Evolutionary conservation across 1,140 invertebrate genomes (phyloP), one percentile per base, ranked within the genome.

Genomic region (Arctopsyche grandis): DNA sequence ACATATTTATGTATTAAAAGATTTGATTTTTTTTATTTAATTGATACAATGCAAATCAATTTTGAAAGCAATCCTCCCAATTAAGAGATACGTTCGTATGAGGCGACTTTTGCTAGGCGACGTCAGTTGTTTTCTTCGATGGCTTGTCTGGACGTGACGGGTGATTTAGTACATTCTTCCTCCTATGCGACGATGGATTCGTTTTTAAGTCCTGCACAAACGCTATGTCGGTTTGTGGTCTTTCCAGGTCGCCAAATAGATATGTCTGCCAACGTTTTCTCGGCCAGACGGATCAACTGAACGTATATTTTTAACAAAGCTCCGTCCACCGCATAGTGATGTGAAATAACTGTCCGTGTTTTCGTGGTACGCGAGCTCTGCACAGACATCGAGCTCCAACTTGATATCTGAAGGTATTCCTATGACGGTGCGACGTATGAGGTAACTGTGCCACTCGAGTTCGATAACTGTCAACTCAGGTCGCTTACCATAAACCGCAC

Each of bases 261-360:
- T 73, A 48, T 74, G 16, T 74, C 43, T 74, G 70, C 70, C 70
- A 74, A 74, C 58, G 75, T 60, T 66, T 56, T 66, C 63, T 66
- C 63, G 63, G 77, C 21, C 44, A 78, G 77, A 78, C 77, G 70
- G 77, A 48, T 52, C 63, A 19, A 66, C 63, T 69, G 63, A 69
- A 63, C 9, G 66, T 78, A 56, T 38, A 38, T 78, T 70, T 77
- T 78, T 78, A 78, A 78, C 69, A 78, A 66, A 66, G 19, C 52
- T 48, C 77, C 69, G 63, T 66, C 63, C 63, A 66, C 63, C 63
- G 24, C 63, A 66, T 66, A 66, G 16, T 66, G 63, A 66, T 66
- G 63, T 66, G 63, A 66, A 66, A 66, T 66, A 66, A 66, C 63
- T 66, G 16, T 66, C 24, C 63, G 63, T 66, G 63, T 66, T 66